These are phyloP conservation scores for Ranitomeya variabilis DNA, from an alignment of 2,113 vertebrate genomes.

Conservation along the genomic window DNA sequence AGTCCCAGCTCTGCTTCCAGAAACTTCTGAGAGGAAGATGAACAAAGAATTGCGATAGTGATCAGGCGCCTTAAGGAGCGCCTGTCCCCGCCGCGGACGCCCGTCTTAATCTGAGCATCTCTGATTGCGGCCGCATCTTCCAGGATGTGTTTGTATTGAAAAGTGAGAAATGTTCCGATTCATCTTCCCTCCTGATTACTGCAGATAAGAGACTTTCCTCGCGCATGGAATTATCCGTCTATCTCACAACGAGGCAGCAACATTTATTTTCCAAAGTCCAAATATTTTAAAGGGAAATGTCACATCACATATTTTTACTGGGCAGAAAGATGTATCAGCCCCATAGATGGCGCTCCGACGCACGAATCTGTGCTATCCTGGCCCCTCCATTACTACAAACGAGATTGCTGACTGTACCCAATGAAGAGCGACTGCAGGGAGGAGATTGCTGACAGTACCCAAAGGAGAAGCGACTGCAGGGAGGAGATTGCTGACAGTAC, in stretches of 20 bases:
- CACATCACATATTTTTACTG: not conserved
- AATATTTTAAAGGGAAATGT: not conserved
- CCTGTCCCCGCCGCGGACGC: not conserved
- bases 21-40: conserved; percentile 19
- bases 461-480: too few relatives aligned
- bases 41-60: not conserved
- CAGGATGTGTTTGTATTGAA: conserved; percentile 33
- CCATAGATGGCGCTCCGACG: not conserved
- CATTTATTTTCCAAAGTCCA: not conserved
- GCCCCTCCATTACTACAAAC: not conserved
- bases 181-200: conserved; percentile 51
- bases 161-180: conserved; percentile 32
- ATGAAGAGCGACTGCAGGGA: too few relatives aligned
- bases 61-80: not conserved
- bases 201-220: conserved; percentile 38
- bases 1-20: not conserved
- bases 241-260: not conserved
- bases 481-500: too few relatives aligned
- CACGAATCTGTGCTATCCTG: not conserved
- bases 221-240: conserved; percentile 24
- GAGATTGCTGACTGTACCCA: too few relatives aligned
- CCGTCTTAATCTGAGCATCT: conserved; percentile 32
- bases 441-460: too few relatives aligned
- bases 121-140: conserved; percentile 29
- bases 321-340: not conserved